Conservation (phyloP, 2,797 vertebrate species). For the Tragopan temminckii region DNA sequence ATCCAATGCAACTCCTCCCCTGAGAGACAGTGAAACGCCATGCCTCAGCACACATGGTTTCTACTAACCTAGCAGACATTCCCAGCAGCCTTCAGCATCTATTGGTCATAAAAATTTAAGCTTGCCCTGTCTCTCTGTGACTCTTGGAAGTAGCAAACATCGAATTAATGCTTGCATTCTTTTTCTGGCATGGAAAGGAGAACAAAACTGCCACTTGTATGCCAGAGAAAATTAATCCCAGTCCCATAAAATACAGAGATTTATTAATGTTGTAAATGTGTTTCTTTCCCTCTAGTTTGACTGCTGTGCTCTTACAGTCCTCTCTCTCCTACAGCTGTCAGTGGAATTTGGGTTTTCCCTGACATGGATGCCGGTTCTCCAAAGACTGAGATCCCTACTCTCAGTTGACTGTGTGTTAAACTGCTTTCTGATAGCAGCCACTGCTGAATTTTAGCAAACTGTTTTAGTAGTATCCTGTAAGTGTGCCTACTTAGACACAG, state of each 20-base stretch:
- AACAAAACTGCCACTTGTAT: slow-evolving; percentile 50
- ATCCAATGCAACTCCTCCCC: neutral
- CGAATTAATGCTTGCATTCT: slow-evolving; percentile 54
- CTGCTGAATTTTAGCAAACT: neutral
- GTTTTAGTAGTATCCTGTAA: neutral
- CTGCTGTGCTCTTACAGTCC: neutral
- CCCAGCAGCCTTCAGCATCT: neutral
- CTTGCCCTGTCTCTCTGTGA: slow-evolving; percentile 3
- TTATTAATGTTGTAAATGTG: slow-evolving; percentile 38
- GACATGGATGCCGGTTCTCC: neutral
- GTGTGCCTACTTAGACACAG: neutral
- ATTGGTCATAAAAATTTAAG: slow-evolving; percentile 37
- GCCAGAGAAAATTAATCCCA: slow-evolving; percentile 58
- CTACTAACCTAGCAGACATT: neutral
- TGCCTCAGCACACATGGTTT: neutral
- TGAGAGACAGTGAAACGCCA: neutral
- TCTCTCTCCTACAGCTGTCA: neutral
- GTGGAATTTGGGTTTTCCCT: neutral
- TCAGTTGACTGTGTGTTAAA: neutral
- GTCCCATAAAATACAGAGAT: slow-evolving; percentile 49
- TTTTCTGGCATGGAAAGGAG: neutral
- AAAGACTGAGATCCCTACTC: neutral
- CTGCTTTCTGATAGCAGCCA: neutral
- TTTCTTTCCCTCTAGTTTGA: neutral
- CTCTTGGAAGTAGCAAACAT: neutral